Evolutionary conservation across 1,140 invertebrate genomes (phyloP).

Genomic region (Diprion similis): DNA sequence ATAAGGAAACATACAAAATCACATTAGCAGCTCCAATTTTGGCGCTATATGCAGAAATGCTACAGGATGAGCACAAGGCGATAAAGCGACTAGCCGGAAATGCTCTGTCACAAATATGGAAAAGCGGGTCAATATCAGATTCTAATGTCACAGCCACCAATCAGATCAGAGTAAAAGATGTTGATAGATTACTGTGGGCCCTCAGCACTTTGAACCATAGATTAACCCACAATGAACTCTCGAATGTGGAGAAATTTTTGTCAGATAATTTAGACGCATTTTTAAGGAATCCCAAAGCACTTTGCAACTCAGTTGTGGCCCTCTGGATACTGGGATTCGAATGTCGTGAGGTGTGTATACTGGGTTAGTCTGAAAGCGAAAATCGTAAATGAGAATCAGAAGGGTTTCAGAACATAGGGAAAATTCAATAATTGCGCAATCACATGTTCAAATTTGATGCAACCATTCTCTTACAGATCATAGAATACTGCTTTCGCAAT

Average conservation of each 20-base stretch:
- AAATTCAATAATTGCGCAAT: background rate
- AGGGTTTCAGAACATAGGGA: background rate
- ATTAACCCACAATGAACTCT: constrained; percentile 7
- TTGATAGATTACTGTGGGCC: constrained; percentile 31
- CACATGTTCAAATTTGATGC: too few relatives aligned
- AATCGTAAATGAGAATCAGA: background rate
- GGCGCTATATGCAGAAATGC: constrained; percentile 28
- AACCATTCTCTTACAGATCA: constrained; percentile 15
- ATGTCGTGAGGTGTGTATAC: background rate
- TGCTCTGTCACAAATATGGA: background rate
- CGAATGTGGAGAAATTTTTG: constrained; percentile 14
- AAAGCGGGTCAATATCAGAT: constrained; percentile 1
- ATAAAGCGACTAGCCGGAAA: constrained; percentile 20
- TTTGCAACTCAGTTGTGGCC: constrained; percentile 23
- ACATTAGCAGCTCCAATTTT: constrained; percentile 21
- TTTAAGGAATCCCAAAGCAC: background rate
- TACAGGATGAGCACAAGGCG: constrained; percentile 17
- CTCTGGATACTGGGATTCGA: constrained; percentile 25
- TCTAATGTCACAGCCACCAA: background rate
- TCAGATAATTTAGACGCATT: constrained; percentile 1
- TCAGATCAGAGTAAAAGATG: constrained; percentile 27
- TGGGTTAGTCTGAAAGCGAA: background rate
- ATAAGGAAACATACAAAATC: constrained; percentile 20
- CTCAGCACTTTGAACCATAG: constrained; percentile 25
- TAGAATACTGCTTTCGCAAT: constrained; percentile 24